Percentiles rank a stretch among this genome's conserved stretches.
Conservation (phyloP, 2,113 vertebrate genomes). For the Acrocephalus arundinaceus region DNA sequence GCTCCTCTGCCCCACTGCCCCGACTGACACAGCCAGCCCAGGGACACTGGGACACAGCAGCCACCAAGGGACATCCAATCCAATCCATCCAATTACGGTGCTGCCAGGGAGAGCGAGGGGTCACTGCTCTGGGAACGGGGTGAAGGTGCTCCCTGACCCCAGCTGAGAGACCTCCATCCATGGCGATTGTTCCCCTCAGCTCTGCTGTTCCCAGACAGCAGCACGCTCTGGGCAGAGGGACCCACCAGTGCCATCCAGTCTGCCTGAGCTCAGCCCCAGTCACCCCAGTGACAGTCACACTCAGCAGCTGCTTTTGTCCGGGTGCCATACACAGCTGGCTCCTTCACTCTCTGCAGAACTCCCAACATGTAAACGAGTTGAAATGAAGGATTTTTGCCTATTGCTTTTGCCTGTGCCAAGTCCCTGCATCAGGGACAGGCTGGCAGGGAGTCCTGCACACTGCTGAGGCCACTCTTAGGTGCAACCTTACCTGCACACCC, state of each 20-base stretch:
- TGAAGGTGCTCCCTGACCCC: not conserved
- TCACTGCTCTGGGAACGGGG: fast-evolving
- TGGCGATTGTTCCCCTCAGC: not conserved
- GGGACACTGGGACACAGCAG: not conserved
- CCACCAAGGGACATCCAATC: not conserved
- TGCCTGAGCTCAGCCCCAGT: not conserved
- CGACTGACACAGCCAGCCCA: not conserved
- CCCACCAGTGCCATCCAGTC: not conserved
- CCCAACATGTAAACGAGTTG: not conserved
- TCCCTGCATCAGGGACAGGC: not conserved
- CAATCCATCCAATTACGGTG: not conserved
- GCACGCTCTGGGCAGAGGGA: not conserved
- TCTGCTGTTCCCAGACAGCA: not conserved
- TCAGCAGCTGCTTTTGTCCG: not conserved
- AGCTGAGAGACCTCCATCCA: not conserved
- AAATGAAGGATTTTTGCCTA: not conserved
- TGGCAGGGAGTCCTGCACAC: not conserved
- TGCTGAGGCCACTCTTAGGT: not conserved
- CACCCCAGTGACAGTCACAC: not conserved
- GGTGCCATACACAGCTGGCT: not conserved
- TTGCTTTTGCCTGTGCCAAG: not conserved
- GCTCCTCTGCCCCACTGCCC: not conserved
- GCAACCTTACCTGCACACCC: not conserved
- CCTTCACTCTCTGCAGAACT: not conserved
- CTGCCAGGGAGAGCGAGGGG: fast-evolving